Evolutionary conservation across 2,113 vertebrate species (phyloP), one percentile per base, ranked within the genome.

Genomic region (Gallinago media): DNA sequence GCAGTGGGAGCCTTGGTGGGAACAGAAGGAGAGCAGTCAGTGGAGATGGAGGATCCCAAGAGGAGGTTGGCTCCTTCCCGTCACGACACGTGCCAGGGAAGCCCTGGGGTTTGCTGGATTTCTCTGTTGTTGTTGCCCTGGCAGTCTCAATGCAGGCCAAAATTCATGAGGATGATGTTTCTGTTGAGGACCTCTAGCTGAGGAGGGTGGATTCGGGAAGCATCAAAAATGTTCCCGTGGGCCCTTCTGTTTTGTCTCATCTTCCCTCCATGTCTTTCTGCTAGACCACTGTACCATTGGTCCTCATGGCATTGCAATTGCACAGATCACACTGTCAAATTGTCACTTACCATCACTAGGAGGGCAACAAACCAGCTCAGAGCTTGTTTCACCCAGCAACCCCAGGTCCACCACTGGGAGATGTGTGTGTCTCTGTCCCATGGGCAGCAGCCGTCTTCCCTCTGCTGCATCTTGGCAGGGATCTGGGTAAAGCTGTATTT

Each of bases 41-140:
- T 44, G 15, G 14, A 56, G 73, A 11, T n/a, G 46, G 32, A 65
- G 40, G 8, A 9, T 87, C 40, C 40, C 10, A 15, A 49, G 65
- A 73, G 26, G 15, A 56, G 14, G 75, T 67, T 49, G 15, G 11
- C 52, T 84, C 12, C 12, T 71, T 70, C 27, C 11, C 55, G 62
- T 10, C 8, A 44, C 0, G 1, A 40, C 3, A 0, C 8, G 5
- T 12, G 12, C 27, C 50, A 67, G n/a, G 5, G 5, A 29, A 72
- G 25, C 34, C 4, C n/a, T 52, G 1, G 3, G 11, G 22, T 81
- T 68, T 56, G 11, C 34, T 34, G 25, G 22, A 12, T 78, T 52
- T 77, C 40, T 6, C 32, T 34, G 3, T 46, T 46, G 29, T 12
- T 75, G 8, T 34, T 68, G 14, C 14, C 46, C 46, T 77, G 38